These are phyloP conservation scores for Todiramphus saurophagus DNA, from an alignment of 2,113 vertebrate species.

Conservation along the genomic window DNA sequence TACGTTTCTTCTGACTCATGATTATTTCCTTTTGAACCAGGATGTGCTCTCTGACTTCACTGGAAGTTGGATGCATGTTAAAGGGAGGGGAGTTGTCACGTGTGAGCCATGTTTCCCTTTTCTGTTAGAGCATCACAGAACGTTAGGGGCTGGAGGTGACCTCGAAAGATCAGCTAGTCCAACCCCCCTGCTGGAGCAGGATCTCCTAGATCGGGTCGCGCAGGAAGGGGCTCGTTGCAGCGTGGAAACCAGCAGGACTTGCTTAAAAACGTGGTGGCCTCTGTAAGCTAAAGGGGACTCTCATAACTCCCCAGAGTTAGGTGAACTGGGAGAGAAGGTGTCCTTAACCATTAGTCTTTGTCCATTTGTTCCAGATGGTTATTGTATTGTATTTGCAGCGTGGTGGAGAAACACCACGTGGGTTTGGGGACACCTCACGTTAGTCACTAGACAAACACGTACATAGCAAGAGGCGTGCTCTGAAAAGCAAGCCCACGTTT, in stretches of 20 bases:
- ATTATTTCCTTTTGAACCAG: not conserved
- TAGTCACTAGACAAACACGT: not conserved
- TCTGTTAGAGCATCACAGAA: not conserved
- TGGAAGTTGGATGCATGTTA: not conserved
- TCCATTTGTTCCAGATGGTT: not conserved
- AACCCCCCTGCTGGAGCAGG: too few species aligned
- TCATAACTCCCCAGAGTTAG: rapidly evolving
- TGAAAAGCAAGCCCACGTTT: not conserved
- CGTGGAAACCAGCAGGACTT: not conserved
- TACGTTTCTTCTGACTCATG: not conserved
- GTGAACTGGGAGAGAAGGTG: not conserved
- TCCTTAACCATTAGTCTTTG: not conserved
- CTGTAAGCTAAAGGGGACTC: not conserved
- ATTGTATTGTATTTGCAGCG: not conserved
- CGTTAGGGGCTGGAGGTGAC: too few species aligned
- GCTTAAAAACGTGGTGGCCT: not conserved
- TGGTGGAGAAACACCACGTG: not conserved
- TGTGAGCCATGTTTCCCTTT: not conserved
- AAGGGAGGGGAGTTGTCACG: not conserved
- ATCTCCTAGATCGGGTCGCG: too few species aligned
- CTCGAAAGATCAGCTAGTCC: too few species aligned
- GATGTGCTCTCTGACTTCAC: not conserved
- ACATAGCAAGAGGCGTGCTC: not conserved
- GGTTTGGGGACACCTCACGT: not conserved
- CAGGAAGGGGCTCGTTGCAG: not conserved